These are phyloP conservation scores for Puntigrus tetrazona DNA, from an alignment of 2,113 vertebrate species.

Conservation along the genomic window DNA sequence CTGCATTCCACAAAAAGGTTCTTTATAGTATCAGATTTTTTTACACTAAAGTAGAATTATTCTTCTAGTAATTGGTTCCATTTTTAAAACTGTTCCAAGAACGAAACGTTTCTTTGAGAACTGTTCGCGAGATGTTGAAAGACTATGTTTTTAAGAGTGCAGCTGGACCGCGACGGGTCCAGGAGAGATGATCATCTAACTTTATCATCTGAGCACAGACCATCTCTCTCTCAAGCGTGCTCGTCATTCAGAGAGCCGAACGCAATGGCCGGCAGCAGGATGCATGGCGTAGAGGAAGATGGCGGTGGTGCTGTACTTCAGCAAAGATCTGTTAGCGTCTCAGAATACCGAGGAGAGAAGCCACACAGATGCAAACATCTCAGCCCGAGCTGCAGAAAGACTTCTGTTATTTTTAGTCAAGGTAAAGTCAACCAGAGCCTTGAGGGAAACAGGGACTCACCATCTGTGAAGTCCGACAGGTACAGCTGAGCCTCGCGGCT, in stretches of 20 bases:
- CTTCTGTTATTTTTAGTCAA: background rate
- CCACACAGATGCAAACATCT: background rate
- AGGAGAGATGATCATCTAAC: too few species aligned
- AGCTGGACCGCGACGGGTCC: too few species aligned
- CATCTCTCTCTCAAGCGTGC: constrained; percentile 89
- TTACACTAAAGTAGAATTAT: too few species aligned
- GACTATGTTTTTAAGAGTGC: too few species aligned
- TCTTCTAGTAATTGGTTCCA: too few species aligned
- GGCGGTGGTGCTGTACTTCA: constrained; percentile 92
- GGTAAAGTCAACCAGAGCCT: constrained; percentile 16
- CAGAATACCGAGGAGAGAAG: constrained; percentile 73
- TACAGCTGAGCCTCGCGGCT: constrained; percentile 87
- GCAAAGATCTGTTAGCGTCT: constrained; percentile 86
- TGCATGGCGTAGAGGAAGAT: constrained; percentile 94
- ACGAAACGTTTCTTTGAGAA: too few species aligned
- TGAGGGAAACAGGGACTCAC: constrained; percentile 66
- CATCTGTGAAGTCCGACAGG: constrained; percentile 91
- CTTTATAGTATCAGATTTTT: too few species aligned
- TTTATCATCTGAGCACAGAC: constrained; percentile 65
- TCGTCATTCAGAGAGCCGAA: constrained; percentile 94
- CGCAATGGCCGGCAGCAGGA: constrained; percentile 90
- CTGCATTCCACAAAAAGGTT: too few species aligned
- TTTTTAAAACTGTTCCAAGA: too few species aligned
- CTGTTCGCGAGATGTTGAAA: too few species aligned
- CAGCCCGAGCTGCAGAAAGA: background rate